phyloP scores from a whole-genome alignment of 2,113 vertebrate genomes.

The Gorsachius goisagi region DNA sequence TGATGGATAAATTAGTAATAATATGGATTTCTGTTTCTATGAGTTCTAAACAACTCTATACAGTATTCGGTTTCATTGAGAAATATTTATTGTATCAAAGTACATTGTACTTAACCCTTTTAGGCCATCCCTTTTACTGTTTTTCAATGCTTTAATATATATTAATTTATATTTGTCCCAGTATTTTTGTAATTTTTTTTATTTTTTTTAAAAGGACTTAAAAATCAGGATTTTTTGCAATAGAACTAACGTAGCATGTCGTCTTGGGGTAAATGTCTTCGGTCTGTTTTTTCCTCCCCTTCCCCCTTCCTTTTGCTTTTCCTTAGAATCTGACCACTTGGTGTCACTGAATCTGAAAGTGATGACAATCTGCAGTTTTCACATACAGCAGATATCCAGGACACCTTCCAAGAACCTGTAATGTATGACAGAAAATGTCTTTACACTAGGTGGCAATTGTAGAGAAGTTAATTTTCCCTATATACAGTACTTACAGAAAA shows the following conservation, averaged over 20 bases:
- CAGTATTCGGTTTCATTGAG: conserved; percentile 87
- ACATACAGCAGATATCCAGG: conserved; percentile 80
- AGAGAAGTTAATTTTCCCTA: conserved; percentile 76
- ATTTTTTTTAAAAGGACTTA: conserved; percentile 73
- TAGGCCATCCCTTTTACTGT: conserved; percentile 89
- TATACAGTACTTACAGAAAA: conserved; percentile 71
- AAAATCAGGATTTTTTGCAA: conserved; percentile 83
- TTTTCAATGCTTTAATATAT: conserved; percentile 99
- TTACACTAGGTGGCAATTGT: conserved; percentile 82
- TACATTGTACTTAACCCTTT: conserved; percentile 91
- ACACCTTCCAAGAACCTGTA: conserved; percentile 82
- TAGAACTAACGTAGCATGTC: conserved; percentile 92
- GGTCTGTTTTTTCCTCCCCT: conserved; percentile 37
- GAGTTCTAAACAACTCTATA: conserved; percentile 81
- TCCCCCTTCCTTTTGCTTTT: conserved; percentile 37
- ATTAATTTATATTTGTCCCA: conserved; percentile 99
- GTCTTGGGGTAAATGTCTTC: conserved; percentile 80
- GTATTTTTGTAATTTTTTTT: conserved; percentile 93
- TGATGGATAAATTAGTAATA: conserved; percentile 86
- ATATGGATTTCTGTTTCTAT: conserved; percentile 83
- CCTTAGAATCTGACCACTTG: conserved; percentile 78
- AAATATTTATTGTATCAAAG: conserved; percentile 99
- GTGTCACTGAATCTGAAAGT: conserved; percentile 76
- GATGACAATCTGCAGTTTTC: conserved; percentile 84
- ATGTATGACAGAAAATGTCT: conserved; percentile 82